These are phyloP conservation scores for Oreochromis grahami DNA, from an alignment of 2,797 vertebrate species.

Conservation along the genomic window DNA sequence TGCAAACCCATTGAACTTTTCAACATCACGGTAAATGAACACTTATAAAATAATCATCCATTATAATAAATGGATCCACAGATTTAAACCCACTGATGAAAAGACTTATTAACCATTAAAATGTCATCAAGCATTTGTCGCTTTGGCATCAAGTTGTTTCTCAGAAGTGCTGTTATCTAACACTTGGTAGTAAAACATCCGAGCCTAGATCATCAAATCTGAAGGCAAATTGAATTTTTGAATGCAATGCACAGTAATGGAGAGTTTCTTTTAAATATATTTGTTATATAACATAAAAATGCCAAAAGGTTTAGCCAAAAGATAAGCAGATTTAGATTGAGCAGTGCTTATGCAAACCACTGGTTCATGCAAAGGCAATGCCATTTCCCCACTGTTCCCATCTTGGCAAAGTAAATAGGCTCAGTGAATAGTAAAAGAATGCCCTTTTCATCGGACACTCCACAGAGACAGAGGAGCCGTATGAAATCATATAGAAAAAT, in stretches of 20 bases:
- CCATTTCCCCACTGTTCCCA: conserved; percentile 55
- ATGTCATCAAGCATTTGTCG: not conserved
- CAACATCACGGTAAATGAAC: not conserved
- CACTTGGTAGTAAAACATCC: not conserved
- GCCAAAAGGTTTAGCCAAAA: conserved; percentile 3
- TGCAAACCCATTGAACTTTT: conserved; percentile 11
- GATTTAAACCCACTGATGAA: not conserved
- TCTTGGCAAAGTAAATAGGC: conserved; percentile 44
- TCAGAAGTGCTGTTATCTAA: not conserved
- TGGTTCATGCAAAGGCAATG: conserved; percentile 56
- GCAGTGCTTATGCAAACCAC: conserved; percentile 28
- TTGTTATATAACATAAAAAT: conserved; percentile 5
- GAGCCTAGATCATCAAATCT: not conserved
- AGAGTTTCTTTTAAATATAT: not conserved
- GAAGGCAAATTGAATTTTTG: not conserved
- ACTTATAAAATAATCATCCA: not conserved
- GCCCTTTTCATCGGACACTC: conserved; percentile 39
- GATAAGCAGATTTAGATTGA: conserved; percentile 32
- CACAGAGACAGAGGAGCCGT: conserved; percentile 29
- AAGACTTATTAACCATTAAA: not conserved
- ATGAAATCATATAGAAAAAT: conserved; percentile 35
- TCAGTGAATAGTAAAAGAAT: conserved; percentile 42
- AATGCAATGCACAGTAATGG: not conserved
- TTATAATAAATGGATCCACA: not conserved
- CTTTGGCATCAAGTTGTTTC: not conserved